These are phyloP conservation scores for Campopleginae sp. DNA, from an alignment of 2,888 invertebrate species.

Conservation along the genomic window DNA sequence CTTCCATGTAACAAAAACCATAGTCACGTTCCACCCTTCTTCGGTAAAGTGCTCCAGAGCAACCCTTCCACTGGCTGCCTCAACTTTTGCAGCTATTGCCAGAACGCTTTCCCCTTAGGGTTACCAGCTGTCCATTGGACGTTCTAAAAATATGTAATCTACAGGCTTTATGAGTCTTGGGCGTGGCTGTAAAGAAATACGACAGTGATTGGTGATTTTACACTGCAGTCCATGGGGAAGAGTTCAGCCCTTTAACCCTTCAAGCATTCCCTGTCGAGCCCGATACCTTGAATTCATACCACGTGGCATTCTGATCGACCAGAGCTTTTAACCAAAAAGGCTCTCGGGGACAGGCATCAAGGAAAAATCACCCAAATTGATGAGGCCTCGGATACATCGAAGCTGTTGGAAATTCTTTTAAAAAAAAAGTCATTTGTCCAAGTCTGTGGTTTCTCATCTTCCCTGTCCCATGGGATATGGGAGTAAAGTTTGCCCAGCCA, in stretches of 20 bases:
- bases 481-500: slow-evolving; percentile 57
- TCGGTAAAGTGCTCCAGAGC: slow-evolving; percentile 40
- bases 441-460: slow-evolving; percentile 22
- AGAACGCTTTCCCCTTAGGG: slow-evolving; percentile 20
- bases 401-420: slow-evolving; percentile 37
- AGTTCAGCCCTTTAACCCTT: slow-evolving; percentile 37
- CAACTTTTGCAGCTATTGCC: slow-evolving; percentile 19
- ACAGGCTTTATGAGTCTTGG: slow-evolving; percentile 25
- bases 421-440: slow-evolving; percentile 47
- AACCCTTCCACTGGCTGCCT: slow-evolving; percentile 56
- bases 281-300: slow-evolving; percentile 28
- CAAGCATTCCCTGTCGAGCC: slow-evolving; percentile 3
- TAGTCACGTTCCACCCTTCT: slow-evolving; percentile 29
- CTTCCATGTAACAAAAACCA: slow-evolving; percentile 50
- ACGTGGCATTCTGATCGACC: slow-evolving; percentile 12
- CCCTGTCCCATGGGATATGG: slow-evolving; percentile 37
- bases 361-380: slow-evolving; percentile 54
- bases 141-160: slow-evolving; percentile 27
- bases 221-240: not conserved
- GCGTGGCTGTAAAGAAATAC: slow-evolving; percentile 51
- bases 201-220: not conserved
- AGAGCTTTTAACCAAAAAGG: slow-evolving; percentile 18
- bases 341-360: not conserved
- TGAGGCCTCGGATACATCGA: slow-evolving; percentile 39
- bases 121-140: slow-evolving; percentile 52